A percentile compares a stretch with the other conserved stretches of the same genome.
These are phyloP conservation scores for Xanthia icteritia DNA, from an alignment of 2,888 invertebrate genomes.

Conservation along the genomic window DNA sequence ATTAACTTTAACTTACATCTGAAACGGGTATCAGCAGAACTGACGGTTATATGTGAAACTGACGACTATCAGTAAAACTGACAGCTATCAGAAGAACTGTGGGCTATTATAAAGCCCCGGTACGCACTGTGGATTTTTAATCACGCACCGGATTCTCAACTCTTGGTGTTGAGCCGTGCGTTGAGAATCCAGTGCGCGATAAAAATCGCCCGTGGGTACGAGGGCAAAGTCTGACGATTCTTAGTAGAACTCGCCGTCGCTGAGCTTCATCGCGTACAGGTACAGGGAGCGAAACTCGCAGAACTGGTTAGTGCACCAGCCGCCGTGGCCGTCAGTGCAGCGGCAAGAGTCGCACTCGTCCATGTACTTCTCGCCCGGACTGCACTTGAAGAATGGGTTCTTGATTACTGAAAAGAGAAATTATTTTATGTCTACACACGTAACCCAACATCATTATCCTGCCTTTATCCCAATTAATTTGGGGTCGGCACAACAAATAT, in stretches of 20 bases:
- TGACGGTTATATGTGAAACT: neutral
- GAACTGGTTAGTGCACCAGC: slow-evolving; percentile 88
- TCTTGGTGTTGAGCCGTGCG: neutral
- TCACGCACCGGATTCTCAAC: neutral
- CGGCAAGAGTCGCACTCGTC: slow-evolving; percentile 89
- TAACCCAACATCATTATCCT: neutral
- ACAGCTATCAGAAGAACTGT: neutral
- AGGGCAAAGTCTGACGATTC: neutral
- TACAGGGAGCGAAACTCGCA: slow-evolving; percentile 86
- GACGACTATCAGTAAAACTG: neutral
- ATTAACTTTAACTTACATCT: slow-evolving; percentile 19
- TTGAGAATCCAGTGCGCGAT: neutral
- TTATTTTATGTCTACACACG: neutral
- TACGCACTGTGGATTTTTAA: neutral
- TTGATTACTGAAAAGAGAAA: slow-evolving; percentile 80
- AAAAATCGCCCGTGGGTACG: neutral
- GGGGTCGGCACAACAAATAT: too few relatives aligned
- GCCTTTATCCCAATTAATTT: neutral
- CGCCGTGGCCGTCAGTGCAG: slow-evolving; percentile 85
- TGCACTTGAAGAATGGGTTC: slow-evolving; percentile 89
- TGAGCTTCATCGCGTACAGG: slow-evolving; percentile 84
- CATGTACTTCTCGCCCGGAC: slow-evolving; percentile 89
- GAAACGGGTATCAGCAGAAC: neutral
- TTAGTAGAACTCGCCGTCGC: slow-evolving; percentile 86
- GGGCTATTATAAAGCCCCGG: neutral